Percentiles rank a stretch among this genome's conserved stretches.
Conservation (phyloP, 2,888 invertebrate species). For the Eupithecia inturbata region DNA sequence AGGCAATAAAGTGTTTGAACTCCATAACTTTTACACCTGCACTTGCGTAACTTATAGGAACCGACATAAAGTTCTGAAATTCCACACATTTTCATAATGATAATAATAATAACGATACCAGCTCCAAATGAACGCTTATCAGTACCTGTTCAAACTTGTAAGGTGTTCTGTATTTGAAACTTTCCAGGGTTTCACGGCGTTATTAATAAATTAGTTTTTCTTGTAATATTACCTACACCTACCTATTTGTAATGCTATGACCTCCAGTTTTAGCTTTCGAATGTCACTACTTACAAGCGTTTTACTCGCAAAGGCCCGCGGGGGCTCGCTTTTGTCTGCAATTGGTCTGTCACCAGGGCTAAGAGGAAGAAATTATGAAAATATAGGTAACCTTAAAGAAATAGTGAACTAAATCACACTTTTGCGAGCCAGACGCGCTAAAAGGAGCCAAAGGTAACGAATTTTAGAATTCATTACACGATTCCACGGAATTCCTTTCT, state of each 20-base stretch:
- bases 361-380: too few relatives aligned
- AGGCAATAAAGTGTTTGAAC: background rate
- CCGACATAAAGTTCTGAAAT: conserved; percentile 2
- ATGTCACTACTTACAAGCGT: background rate
- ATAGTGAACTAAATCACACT: background rate
- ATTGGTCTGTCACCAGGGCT: too few relatives aligned
- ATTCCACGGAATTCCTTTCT: background rate
- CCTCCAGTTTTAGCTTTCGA: background rate
- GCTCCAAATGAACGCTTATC: conserved; percentile 28
- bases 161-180: conserved; percentile 29
- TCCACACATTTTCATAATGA: conserved; percentile 22
- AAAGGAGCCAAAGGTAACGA: too few relatives aligned
- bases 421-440: background rate
- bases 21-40: conserved; percentile 2
- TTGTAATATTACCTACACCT: background rate
- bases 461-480: background rate
- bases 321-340: background rate
- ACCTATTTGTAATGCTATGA: background rate
- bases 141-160: conserved; percentile 20
- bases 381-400: too few relatives aligned
- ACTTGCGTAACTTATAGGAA: background rate
- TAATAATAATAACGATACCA: conserved; percentile 12
- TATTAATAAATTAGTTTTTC: conserved; percentile 1
- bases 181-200: conserved; percentile 20
- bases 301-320: background rate